phyloP scores from a whole-genome alignment of 2,797 vertebrate genomes.

The Sebastes matsubarae region DNA sequence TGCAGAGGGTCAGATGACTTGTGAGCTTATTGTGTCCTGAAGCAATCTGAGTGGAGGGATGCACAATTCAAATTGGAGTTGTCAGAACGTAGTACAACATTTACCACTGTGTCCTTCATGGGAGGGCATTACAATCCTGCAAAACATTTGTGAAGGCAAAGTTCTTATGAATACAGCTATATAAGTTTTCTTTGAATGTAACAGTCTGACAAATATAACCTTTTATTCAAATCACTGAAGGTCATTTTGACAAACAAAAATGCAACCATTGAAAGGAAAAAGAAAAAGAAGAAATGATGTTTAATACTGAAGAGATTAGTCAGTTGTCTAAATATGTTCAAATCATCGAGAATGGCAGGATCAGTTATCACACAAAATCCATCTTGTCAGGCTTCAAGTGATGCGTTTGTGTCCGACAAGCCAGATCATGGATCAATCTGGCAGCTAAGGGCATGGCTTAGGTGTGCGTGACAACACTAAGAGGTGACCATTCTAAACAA shows the following conservation, averaged over 20 bases:
- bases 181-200: background rate
- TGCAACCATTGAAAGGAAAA: background rate
- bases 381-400: no score
- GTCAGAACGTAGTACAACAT: background rate
- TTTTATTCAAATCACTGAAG: background rate
- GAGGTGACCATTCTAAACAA: no score
- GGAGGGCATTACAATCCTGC: background rate
- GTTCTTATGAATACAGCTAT: no score
- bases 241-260: no score
- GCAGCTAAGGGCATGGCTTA: no score
- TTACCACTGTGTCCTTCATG: background rate
- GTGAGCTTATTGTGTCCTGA: background rate
- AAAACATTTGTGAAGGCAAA: background rate
- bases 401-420: no score
- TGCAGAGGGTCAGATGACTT: background rate
- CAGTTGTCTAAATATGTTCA: background rate
- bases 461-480: no score
- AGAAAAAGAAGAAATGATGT: background rate
- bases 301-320: background rate
- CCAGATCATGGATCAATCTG: no score
- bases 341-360: no score
- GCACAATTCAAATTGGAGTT: background rate
- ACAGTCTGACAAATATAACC: background rate
- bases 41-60: background rate
- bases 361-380: no score